Evolutionary conservation across 2,113 vertebrate species (phyloP), one percentile per base, ranked within the genome.

Genomic region (Dipodomys merriami): DNA sequence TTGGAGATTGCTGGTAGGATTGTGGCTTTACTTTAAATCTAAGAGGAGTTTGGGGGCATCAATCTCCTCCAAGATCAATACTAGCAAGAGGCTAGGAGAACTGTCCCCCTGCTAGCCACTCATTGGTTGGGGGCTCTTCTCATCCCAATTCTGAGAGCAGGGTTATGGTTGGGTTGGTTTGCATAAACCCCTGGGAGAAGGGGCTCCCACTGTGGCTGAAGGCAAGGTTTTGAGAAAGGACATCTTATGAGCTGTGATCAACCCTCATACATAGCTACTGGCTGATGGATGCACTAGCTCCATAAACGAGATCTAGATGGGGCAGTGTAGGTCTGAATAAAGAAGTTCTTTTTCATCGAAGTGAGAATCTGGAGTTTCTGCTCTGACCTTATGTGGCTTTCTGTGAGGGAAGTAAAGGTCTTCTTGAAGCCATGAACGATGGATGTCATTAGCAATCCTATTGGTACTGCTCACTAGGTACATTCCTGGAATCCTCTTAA

Each of bases 201-300:
- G 57, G 19, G 2, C 57, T 46, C 0, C 49, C 60, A 12, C 13
- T 44, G 23, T 29, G 39, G 64, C 72, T 30, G 16, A 91, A 74
- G 65, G 60, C 18, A 71, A 10, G 12, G 79, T 80, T 88, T 84
- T 71, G 79, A 85, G 30, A 71, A 64, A 77, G 68, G 29, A 78
- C 5, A 22, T 0, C 27, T 29, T 72, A 29, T 18, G 72, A 94
- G 15, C 81, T 73, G 4, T 78, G 35, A 15, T 15, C 67, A 86
- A 39, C 8, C 53, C 39, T 9, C n/a, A 4, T 25, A 25, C 39
- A 27, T 29, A 60, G 49, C 68, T 39, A 29, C 44, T 83, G 33
- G 27, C 11, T 19, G 15, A 29, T 53, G 49, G 71, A 9, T 80
- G 10, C 20, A 44, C 29, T 9, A 4, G 5, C 11, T 86, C 44